These are phyloP conservation scores for Dicrurus megarhynchus DNA, from an alignment of 2,113 vertebrate species.

Conservation along the genomic window DNA sequence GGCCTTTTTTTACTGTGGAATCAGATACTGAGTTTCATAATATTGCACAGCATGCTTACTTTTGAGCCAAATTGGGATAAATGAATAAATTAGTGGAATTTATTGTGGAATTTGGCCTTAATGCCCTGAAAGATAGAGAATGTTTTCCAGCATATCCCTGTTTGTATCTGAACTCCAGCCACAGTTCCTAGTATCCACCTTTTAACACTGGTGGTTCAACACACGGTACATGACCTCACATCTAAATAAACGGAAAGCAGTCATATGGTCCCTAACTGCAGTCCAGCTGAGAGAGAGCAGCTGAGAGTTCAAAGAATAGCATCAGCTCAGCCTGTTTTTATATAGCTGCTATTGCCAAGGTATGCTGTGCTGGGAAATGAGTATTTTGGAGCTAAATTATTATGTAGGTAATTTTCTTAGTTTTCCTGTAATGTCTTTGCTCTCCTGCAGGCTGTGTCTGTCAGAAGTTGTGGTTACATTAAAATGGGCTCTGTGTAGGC, in stretches of 20 bases:
- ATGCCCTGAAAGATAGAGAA: neutral
- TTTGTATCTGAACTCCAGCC: neutral
- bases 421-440: neutral
- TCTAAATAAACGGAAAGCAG: slow-evolving; percentile 3
- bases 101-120: neutral
- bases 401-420: neutral
- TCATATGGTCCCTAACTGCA: slow-evolving; percentile 40
- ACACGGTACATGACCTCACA: neutral
- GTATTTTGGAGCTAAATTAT: slow-evolving; percentile 6
- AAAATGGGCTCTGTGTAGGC: neutral
- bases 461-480: neutral
- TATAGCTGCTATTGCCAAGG: slow-evolving; percentile 28
- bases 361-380: slow-evolving; percentile 34
- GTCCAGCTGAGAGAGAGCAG: slow-evolving; percentile 37
- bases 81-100: slow-evolving; percentile 24
- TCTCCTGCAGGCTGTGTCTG: neutral
- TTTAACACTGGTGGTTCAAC: slow-evolving; percentile 10
- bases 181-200: neutral
- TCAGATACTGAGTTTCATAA: slow-evolving; percentile 1
- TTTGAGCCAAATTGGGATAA: slow-evolving; percentile 25
- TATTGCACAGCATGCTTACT: neutral
- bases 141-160: neutral
- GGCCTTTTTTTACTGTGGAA: neutral
- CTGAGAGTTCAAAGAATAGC: slow-evolving; percentile 47
- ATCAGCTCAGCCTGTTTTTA: slow-evolving; percentile 15